phyloP scores from a whole-genome alignment of 2,797 vertebrate species.

The Acrossocheilus wenchowensis region DNA sequence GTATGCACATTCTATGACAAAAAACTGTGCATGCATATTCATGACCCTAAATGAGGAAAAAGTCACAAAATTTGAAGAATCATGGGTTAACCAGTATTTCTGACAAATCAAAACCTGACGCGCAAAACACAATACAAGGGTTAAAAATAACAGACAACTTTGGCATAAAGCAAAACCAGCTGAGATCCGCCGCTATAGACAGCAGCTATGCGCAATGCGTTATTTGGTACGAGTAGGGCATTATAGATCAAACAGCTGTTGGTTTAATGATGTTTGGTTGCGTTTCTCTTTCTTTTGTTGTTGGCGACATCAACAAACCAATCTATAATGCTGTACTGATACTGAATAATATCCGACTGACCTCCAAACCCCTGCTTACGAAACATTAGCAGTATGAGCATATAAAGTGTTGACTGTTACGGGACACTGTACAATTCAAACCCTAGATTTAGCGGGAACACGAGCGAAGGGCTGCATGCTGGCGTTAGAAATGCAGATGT shows the following conservation, averaged over 20 bases:
- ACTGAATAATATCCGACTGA: not conserved
- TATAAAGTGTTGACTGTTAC: slow-evolving; percentile 34
- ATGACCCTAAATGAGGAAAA: not conserved
- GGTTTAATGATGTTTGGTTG: slow-evolving; percentile 37
- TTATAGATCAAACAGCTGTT: slow-evolving; percentile 42
- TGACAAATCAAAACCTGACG: not conserved
- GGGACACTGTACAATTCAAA: not conserved
- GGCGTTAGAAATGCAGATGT: slow-evolving; percentile 93
- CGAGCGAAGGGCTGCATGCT: slow-evolving; percentile 63
- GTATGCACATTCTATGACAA: slow-evolving; percentile 83
- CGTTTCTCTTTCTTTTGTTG: slow-evolving; percentile 38
- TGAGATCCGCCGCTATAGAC: slow-evolving; percentile 16
- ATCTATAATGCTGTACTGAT: slow-evolving; percentile 49
- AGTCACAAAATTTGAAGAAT: not conserved
- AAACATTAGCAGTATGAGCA: slow-evolving; percentile 29
- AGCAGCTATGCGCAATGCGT: not conserved
- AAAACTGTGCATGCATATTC: not conserved
- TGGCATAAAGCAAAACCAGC: not conserved
- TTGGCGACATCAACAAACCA: slow-evolving; percentile 33
- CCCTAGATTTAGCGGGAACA: not conserved
- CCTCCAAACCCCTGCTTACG: not conserved
- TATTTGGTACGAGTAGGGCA: slow-evolving; percentile 29
- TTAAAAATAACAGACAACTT: not conserved
- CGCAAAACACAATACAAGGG: not conserved
- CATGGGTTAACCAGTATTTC: not conserved